phyloP scores from a whole-genome alignment of 2,888 invertebrate genomes.

The Cecidostiba fungosa region DNA sequence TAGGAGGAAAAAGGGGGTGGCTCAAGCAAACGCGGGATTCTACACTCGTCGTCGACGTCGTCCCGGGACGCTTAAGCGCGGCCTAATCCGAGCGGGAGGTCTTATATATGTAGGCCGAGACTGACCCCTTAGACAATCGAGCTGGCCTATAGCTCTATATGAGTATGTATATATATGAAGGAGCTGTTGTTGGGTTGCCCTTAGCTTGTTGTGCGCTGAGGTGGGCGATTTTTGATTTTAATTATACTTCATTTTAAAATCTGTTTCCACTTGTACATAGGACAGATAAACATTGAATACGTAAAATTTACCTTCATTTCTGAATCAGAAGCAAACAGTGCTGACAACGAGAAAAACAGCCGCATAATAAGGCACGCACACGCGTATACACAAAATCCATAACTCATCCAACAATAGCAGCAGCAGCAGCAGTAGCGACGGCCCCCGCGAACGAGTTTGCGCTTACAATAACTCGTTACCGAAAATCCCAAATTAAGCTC shows the following conservation, averaged over 20 bases:
- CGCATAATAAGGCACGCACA: background rate
- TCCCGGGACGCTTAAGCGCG: slow-evolving; percentile 25
- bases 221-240: too few species aligned
- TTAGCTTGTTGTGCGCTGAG: background rate
- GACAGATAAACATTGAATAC: too few species aligned
- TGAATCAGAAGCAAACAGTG: background rate
- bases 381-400: background rate
- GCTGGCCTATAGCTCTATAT: slow-evolving; percentile 35
- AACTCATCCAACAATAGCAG: slow-evolving; percentile 67
- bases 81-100: slow-evolving; percentile 48
- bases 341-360: background rate
- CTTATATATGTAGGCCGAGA: slow-evolving; percentile 59
- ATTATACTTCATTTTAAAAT: too few species aligned
- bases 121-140: slow-evolving; percentile 67
- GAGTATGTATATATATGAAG: slow-evolving; percentile 16
- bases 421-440: slow-evolving; percentile 12
- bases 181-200: slow-evolving; percentile 32
- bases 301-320: background rate
- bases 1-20: slow-evolving; percentile 27
- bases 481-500: slow-evolving; percentile 80
- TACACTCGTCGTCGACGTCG: slow-evolving; percentile 46
- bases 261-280: too few species aligned
- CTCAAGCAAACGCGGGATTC: slow-evolving; percentile 27
- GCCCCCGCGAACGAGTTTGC: slow-evolving; percentile 63
- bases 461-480: slow-evolving; percentile 79